Evolutionary conservation across 1,140 invertebrate species (phyloP).

Genomic region (Anthonomus grandis): DNA sequence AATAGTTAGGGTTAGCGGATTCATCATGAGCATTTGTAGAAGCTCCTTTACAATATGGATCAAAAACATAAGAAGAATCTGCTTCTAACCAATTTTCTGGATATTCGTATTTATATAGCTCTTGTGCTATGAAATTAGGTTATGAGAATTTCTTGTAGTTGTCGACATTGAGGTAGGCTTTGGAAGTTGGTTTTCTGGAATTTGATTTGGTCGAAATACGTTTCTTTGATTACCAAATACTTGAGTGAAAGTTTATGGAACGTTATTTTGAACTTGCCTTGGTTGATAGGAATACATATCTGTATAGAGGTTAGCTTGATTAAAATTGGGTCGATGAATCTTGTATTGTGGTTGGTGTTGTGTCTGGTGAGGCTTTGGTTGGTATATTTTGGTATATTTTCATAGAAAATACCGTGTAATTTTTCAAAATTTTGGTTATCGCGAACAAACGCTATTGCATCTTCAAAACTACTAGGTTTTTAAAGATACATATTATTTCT

Average conservation of each 20-base stretch:
- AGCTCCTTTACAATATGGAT: too few relatives aligned
- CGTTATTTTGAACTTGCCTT: not conserved
- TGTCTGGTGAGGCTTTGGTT: not conserved
- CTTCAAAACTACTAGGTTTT: not conserved
- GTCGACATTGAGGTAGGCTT: not conserved
- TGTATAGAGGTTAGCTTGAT: not conserved
- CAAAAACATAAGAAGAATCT: too few relatives aligned
- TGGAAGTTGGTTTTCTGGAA: not conserved
- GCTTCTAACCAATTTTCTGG: too few relatives aligned
- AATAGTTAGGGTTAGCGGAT: too few relatives aligned
- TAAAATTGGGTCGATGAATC: too few relatives aligned
- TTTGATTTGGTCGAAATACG: not conserved
- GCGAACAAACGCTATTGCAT: conserved; percentile 7
- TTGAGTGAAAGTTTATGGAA: not conserved
- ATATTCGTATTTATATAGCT: too few relatives aligned
- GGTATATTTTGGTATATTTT: not conserved
- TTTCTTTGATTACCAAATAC: too few relatives aligned
- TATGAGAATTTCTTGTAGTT: not conserved
- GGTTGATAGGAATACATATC: too few relatives aligned
- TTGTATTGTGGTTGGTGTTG: too few relatives aligned
- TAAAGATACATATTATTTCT: conserved; percentile 16
- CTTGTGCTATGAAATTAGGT: too few relatives aligned
- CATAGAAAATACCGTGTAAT: conserved; percentile 5
- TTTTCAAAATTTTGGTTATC: conserved; percentile 16
- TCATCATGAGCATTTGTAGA: too few relatives aligned